Percentiles rank a stretch among this genome's conserved stretches.
Conservation (phyloP, 2,888 invertebrate species). For the Drymonia ruficornis region DNA sequence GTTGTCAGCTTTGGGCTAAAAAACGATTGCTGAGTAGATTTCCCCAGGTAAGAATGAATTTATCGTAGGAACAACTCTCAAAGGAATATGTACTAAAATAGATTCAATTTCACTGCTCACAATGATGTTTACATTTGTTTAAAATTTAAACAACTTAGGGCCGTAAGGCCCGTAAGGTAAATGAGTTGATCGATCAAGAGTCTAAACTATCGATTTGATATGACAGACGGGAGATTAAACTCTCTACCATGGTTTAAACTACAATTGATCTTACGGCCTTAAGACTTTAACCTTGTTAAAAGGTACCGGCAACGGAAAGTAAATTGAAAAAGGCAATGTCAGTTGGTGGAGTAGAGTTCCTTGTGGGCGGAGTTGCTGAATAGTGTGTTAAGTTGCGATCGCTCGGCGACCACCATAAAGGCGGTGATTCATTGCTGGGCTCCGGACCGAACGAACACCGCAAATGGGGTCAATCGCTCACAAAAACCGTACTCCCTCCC, state of each 20-base stretch:
- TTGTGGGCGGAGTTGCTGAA: slow-evolving; percentile 29
- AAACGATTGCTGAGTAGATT: slow-evolving; percentile 42
- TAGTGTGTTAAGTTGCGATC: slow-evolving; percentile 43
- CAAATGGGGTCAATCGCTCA: slow-evolving; percentile 47
- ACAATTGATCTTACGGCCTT: no score
- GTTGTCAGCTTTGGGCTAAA: slow-evolving; percentile 21
- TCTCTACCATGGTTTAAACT: no score
- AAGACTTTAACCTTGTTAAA: no score
- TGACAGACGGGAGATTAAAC: no score
- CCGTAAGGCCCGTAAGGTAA: no score
- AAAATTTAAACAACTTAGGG: no score
- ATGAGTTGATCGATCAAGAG: no score
- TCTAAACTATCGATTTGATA: no score
- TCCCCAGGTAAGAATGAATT: slow-evolving; percentile 55
- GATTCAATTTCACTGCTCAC: background rate
- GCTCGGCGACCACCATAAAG: slow-evolving; percentile 35
- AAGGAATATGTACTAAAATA: slow-evolving; percentile 37
- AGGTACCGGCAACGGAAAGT: background rate
- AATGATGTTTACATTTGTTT: no score
- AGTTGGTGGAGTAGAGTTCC: slow-evolving; percentile 8
- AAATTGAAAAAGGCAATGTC: background rate
- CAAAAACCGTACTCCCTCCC: slow-evolving; percentile 18
- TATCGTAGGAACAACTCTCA: slow-evolving; percentile 30
- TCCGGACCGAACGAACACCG: slow-evolving; percentile 22
- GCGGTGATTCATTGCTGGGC: slow-evolving; percentile 45